Percentiles rank a stretch among this genome's conserved stretches.
These are phyloP conservation scores for Polydesmus complanatus DNA, from an alignment of 2,888 invertebrate genomes.

Conservation along the genomic window DNA sequence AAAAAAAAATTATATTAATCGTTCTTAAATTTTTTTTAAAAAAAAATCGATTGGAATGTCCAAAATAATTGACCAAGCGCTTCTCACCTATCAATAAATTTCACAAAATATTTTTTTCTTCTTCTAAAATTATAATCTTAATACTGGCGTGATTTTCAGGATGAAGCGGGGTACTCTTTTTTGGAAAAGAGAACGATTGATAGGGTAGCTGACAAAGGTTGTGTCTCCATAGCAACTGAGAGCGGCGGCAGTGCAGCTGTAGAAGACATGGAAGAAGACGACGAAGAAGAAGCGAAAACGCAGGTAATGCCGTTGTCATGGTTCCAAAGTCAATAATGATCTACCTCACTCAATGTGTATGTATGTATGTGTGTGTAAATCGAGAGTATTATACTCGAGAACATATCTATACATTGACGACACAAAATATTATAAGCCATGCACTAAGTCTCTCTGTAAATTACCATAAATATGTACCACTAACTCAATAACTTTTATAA, in stretches of 20 bases:
- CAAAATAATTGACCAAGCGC: not conserved
- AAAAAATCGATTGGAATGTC: too few relatives aligned
- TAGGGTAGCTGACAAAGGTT: slow-evolving; percentile 6
- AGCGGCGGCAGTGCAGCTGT: not conserved
- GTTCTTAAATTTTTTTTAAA: too few relatives aligned
- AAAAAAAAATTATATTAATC: too few relatives aligned
- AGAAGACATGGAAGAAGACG: slow-evolving; percentile 10
- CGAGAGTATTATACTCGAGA: not conserved
- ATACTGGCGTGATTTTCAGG: not conserved
- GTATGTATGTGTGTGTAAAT: too few relatives aligned
- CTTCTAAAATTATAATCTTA: not conserved
- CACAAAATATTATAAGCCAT: too few relatives aligned
- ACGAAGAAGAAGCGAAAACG: slow-evolving; percentile 1
- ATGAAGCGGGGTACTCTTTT: slow-evolving; percentile 12
- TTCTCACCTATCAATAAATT: not conserved
- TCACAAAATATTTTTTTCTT: slow-evolving; percentile 4
- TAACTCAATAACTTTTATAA: too few relatives aligned
- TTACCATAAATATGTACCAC: too few relatives aligned
- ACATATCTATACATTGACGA: too few relatives aligned
- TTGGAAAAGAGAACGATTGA: slow-evolving; percentile 15
- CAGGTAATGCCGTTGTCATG: slow-evolving; percentile 15
- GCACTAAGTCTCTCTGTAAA: too few relatives aligned
- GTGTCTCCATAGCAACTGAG: slow-evolving; percentile 9
- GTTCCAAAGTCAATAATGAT: slow-evolving; percentile 15
- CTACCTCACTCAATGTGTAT: slow-evolving; percentile 4